Evolutionary conservation across 2,113 vertebrate species (phyloP), one percentile per base, ranked within the genome.

Genomic region (Emberiza fucata): DNA sequence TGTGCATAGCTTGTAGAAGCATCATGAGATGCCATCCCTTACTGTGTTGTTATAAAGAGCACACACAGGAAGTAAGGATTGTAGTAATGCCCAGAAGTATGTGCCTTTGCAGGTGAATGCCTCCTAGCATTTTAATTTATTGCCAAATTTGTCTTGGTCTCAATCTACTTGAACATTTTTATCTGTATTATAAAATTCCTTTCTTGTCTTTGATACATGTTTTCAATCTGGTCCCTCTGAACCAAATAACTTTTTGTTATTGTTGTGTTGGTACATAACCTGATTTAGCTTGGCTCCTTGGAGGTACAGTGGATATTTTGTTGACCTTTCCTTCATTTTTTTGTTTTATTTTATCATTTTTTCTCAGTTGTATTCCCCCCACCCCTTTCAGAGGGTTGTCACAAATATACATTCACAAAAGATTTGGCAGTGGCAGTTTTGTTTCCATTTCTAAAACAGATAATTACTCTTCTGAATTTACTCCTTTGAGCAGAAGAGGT

Each of bases 121-220:
- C 83, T 92, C 66, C 51, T 59, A 75, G 69, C 60, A 29, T 83
- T 94, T 94, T 68, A 64, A 78, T 91, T 93, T 88, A 47, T 75
- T 86, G 80, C 42, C 51, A 84, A 5, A 51, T 86, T 71, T 68
- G 11, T 60, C 56, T 78, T 68, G 27, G 8, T 77, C 44, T 89
- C 18, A 29, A 66, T 25, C 33, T 82, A 56, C 29, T 28, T 83
- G 76, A 84, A 68, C 44, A 71, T 88, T 92, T 88, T 70, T 86
- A 63, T 70, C 64, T 60, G 22, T 80, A 71, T 81, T 89, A 24
- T n/a, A 81, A 86, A 94, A 81, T 86, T 60, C n/a, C 31, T 92
- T 84, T 88, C 31, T 66, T 83, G 37, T 8, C 72, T 93, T 87
- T 86, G 63, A 13, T 70, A 47, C 31, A 59, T 70, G 10, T 64